Conservation (phyloP, 2,113 vertebrate species). For the Oplegnathus fasciatus region DNA sequence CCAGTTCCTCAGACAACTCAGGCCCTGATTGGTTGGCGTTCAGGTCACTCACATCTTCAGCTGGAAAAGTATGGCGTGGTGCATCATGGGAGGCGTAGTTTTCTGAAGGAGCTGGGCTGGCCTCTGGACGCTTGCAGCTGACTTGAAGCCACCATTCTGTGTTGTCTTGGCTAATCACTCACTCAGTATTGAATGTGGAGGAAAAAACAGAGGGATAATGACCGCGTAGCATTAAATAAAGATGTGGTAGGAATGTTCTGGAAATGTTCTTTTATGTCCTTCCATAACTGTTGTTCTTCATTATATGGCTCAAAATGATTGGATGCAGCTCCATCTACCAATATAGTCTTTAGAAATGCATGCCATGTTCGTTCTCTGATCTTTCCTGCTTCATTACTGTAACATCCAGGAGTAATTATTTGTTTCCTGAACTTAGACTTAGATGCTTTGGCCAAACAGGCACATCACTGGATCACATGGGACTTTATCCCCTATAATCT, state of each 20-base stretch:
- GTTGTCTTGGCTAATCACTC: background rate
- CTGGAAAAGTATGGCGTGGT: constrained; percentile 78
- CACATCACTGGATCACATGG: no score
- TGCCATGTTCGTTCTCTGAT: background rate
- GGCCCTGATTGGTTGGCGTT: constrained; percentile 92
- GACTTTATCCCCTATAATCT: no score
- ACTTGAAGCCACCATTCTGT: constrained; percentile 3
- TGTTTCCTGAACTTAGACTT: background rate
- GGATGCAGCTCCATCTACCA: background rate
- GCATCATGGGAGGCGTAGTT: constrained; percentile 82
- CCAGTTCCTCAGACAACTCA: constrained; percentile 88
- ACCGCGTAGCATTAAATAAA: background rate
- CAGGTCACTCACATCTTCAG: constrained; percentile 76
- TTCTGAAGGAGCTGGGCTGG: constrained; percentile 82
- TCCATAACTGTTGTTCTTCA: no score
- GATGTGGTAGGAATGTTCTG: background rate
- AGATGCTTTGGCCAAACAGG: background rate
- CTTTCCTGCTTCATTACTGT: background rate
- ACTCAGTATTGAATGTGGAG: background rate
- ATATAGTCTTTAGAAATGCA: background rate
- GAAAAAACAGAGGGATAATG: background rate
- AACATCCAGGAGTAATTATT: background rate
- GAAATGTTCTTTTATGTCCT: no score
- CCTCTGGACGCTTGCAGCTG: constrained; percentile 76
- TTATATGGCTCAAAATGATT: background rate